phyloP scores from a whole-genome alignment of 2,888 invertebrate species.

The Piscicola geometra region DNA sequence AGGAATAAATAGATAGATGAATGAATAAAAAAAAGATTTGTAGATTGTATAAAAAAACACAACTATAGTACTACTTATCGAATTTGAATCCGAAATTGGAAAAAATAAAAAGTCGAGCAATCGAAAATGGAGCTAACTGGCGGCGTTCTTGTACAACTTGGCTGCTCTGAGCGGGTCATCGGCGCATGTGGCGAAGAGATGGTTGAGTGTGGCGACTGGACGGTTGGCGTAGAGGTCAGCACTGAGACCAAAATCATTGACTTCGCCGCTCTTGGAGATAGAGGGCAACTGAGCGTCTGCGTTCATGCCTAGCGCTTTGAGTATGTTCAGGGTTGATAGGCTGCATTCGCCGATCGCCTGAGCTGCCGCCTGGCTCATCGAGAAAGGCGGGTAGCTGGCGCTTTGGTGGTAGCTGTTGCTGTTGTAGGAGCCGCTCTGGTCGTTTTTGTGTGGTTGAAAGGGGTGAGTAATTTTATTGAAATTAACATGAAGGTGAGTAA shows the following conservation, averaged over 20 bases:
- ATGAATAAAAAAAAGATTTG: no score
- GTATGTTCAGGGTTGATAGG: conserved; percentile 32
- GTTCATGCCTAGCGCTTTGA: conserved; percentile 40
- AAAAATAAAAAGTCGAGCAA: not conserved
- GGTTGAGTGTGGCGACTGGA: conserved; percentile 33
- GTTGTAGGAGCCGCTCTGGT: no score
- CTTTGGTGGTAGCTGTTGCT: no score
- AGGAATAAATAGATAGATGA: no score
- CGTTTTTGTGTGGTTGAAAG: no score
- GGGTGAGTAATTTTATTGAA: no score
- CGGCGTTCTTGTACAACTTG: conserved; percentile 65
- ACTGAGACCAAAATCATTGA: conserved; percentile 41
- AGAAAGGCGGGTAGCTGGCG: no score
- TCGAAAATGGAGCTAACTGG: conserved; percentile 59
- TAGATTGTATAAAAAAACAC: no score
- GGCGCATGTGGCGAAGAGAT: conserved; percentile 36
- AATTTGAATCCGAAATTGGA: no score
- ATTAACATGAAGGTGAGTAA: no score
- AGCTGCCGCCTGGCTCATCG: no score
- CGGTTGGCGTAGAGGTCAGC: conserved; percentile 41
- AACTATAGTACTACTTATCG: no score
- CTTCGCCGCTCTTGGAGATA: conserved; percentile 21
- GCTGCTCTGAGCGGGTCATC: conserved; percentile 60
- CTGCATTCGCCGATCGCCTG: not conserved
- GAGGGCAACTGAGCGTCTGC: conserved; percentile 44